These are phyloP conservation scores for Brachirus orientalis DNA, from an alignment of 2,113 vertebrate species.

Conservation along the genomic window DNA sequence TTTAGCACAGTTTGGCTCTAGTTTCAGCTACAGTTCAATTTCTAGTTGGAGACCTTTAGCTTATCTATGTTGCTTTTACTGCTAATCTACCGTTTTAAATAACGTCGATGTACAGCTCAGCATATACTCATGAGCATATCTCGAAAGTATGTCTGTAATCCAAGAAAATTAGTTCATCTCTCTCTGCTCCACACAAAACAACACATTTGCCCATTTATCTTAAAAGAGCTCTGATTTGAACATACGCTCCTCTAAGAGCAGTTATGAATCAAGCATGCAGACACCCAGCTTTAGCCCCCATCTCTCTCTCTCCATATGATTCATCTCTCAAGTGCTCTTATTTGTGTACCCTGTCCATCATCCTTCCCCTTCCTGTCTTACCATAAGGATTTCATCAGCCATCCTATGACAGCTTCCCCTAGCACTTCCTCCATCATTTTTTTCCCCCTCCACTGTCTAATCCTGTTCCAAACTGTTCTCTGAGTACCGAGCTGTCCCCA, in stretches of 20 bases:
- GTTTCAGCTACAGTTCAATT: too few relatives aligned
- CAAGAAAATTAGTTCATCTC: not conserved
- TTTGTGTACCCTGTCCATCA: slow-evolving; percentile 1
- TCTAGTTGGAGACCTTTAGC: too few relatives aligned
- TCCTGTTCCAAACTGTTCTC: slow-evolving; percentile 18
- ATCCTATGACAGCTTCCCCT: not conserved
- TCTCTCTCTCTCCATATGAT: not conserved
- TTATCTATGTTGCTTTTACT: too few relatives aligned
- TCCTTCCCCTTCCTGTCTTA: slow-evolving; percentile 18
- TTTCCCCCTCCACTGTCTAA: slow-evolving; percentile 4
- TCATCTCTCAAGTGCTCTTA: not conserved
- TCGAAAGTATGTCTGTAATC: not conserved
- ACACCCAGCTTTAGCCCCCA: not conserved
- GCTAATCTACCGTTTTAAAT: too few relatives aligned
- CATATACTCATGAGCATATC: not conserved
- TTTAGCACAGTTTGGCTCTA: too few relatives aligned
- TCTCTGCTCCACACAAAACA: too few relatives aligned
- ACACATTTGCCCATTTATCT: too few relatives aligned
- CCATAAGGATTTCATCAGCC: not conserved
- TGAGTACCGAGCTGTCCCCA: too few relatives aligned
- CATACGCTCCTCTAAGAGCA: too few relatives aligned
- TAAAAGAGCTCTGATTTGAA: not conserved
- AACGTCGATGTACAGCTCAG: too few relatives aligned
- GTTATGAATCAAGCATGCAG: not conserved
- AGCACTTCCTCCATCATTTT: slow-evolving; percentile 32